Base-by-base conservation (phyloP, 2,797 vertebrate genomes). In the Corythornis leucogaster region DNA sequence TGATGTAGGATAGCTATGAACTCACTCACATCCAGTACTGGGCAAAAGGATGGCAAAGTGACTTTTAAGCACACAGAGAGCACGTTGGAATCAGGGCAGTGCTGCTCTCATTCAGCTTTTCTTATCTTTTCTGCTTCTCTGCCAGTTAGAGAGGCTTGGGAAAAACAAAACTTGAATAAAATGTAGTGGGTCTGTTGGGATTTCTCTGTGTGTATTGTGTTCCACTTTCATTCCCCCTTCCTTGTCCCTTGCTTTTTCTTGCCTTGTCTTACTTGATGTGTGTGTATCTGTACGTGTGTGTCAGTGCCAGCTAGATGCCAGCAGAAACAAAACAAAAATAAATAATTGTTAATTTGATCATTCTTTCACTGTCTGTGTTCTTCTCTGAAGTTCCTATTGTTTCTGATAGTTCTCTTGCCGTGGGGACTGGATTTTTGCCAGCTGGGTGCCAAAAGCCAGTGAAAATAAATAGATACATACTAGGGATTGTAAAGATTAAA, bases 381-480 rank as follows among this genome's bases (percentile, higher is more conserved):
- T 43, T 77, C 57, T 91, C 87, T 88, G 84, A 95, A 77, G 88
- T 71, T 93, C 80, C 38, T 46, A 80, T 94, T 95, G 84, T 95
- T 94, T 94, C 84, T 89, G 74, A 90, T 89, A 54, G 64, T 62
- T 94, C 35, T 89, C 42, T 78, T 96, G 94, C 87, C 4, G 1
- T 82, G 79, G 84, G 80, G 88, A 45, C 58, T 96, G 93, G 77
- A 90, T 80, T 91, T 85, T 89, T 93, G 95, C 88, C 95, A 96
- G 80, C 85, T 77, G 58, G 71, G 76, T 94, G 80, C 94, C 92
- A 95, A 93, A 85, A 95, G 90, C 70, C 91, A 95, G 89, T 43
- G 83, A 95, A 96, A 97, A 96, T 90, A 95, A 94, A 95, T 96
- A 95, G 83, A 94, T 85, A 92, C 77, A 87, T 85, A 71, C 42